phyloP scores from a whole-genome alignment of 1,140 invertebrate genomes.

The Chionoecetes opilio region DNA sequence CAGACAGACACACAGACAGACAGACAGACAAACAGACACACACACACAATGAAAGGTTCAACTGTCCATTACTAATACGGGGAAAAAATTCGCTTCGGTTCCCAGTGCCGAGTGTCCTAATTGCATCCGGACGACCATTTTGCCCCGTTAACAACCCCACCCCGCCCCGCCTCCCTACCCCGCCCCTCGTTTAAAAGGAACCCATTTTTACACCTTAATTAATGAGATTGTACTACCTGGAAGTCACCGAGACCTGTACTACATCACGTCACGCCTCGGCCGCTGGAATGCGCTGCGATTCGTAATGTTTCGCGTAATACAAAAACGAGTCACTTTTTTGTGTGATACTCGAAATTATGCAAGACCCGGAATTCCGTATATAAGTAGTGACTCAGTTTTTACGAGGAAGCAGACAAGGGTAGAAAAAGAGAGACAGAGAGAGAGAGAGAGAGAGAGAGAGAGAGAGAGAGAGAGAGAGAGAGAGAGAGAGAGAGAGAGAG shows the following conservation, averaged over 20 bases:
- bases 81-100: constrained; percentile 17
- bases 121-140: constrained; percentile 18
- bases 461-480: too few species aligned
- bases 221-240: background rate
- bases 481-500: too few species aligned
- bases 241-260: background rate
- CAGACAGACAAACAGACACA: background rate
- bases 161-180: background rate
- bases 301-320: background rate
- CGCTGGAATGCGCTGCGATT: background rate
- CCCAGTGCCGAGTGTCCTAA: background rate
- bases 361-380: too few species aligned
- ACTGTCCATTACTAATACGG: constrained; percentile 18
- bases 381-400: too few species aligned
- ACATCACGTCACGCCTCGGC: background rate
- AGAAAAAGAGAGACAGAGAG: too few species aligned
- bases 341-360: too few species aligned
- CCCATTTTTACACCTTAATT: constrained; percentile 21
- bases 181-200: background rate
- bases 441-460: too few species aligned
- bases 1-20: background rate
- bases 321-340: constrained; percentile 27
- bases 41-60: background rate
- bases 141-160: background rate
- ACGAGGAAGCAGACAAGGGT: too few species aligned